A percentile compares a stretch with the other conserved stretches of the same genome.
These are phyloP conservation scores for Colletes gigas DNA, from an alignment of 1,140 invertebrate genomes.

Conservation along the genomic window DNA sequence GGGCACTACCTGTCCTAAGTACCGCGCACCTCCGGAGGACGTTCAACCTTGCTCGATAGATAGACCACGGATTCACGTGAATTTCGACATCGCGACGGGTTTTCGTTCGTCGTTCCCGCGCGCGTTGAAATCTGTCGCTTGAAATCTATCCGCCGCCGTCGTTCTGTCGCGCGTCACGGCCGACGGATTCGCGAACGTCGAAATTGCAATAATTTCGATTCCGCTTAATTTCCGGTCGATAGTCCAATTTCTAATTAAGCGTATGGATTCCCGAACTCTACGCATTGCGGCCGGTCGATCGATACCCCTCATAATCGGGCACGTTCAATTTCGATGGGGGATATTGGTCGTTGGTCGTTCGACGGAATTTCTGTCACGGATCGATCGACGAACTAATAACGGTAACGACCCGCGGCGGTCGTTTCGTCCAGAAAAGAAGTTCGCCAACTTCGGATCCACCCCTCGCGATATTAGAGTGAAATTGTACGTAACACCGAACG, in stretches of 20 bases:
- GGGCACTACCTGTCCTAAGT: background rate
- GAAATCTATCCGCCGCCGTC: no score
- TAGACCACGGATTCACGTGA: no score
- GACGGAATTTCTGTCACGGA: constrained; percentile 23
- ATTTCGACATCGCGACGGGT: no score
- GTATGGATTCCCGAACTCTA: constrained; percentile 25
- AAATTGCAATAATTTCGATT: background rate
- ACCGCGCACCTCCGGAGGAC: constrained; percentile 6
- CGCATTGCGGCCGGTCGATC: constrained; percentile 37
- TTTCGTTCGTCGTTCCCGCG: no score
- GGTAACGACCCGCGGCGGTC: background rate
- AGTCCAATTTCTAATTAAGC: constrained; percentile 53
- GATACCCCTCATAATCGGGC: background rate
- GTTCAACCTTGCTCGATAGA: constrained; percentile 24
- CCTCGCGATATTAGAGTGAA: no score
- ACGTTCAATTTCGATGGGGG: constrained; percentile 34
- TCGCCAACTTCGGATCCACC: no score
- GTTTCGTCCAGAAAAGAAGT: background rate
- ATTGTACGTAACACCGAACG: no score
- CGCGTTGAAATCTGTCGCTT: no score
- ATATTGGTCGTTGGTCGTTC: constrained; percentile 7
- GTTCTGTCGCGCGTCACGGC: no score
- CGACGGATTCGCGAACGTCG: background rate
- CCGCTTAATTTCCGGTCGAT: constrained; percentile 34
- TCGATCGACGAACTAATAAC: background rate